These are phyloP conservation scores for Umimayanthus chanpuru DNA, from an alignment of 92 coral and sea anemone species.

Conservation along the genomic window DNA sequence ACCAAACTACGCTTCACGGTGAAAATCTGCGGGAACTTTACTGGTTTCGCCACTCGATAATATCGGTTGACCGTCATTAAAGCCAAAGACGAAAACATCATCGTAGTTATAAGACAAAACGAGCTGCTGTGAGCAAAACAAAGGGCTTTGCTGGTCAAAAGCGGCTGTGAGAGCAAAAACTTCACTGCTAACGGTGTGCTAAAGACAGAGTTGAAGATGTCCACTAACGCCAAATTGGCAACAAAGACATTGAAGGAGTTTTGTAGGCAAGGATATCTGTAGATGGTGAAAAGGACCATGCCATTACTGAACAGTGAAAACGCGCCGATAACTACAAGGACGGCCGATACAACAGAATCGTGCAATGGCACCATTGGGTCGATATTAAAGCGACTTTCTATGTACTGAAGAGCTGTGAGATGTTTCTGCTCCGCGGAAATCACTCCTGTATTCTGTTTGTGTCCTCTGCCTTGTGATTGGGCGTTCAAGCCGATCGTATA, in stretches of 20 bases:
- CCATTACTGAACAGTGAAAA: background rate
- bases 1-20: conserved; percentile 13
- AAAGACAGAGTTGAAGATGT: conserved; percentile 6
- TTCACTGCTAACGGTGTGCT: background rate
- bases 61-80: conserved; percentile 22
- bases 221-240: background rate
- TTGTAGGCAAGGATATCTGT: background rate
- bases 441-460: no score
- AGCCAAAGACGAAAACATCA: conserved; percentile 11
- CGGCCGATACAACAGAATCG: background rate
- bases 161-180: background rate
- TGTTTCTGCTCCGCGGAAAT: no score
- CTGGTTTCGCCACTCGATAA: conserved; percentile 14
- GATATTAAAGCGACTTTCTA: no score
- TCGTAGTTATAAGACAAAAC: conserved; percentile 7
- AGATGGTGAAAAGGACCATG: conserved; percentile 13
- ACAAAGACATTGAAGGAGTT: conserved; percentile 26
- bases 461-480: no score
- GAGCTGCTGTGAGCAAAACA: background rate
- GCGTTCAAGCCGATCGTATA: no score
- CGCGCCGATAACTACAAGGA: background rate
- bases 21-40: background rate
- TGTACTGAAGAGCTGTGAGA: no score
- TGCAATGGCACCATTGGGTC: background rate
- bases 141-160: conserved; percentile 1